Conservation (phyloP, 2,797 vertebrate species). For the Anabas testudineus region DNA sequence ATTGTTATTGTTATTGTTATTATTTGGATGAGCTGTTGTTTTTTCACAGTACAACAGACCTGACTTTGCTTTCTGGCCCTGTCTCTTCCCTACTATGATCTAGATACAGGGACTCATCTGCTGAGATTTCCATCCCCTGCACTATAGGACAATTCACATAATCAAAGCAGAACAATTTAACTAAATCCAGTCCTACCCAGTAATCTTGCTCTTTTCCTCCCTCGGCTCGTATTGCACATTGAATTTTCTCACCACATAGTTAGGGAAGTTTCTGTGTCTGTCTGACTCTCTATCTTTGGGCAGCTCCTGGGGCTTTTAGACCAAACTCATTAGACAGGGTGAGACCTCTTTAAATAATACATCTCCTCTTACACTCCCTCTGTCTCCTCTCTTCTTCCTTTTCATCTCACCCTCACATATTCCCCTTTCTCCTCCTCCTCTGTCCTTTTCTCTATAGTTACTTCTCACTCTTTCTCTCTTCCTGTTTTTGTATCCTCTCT, state of each 20-base stretch:
- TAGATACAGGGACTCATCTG: conserved; percentile 27
- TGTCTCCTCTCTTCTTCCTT: conserved; percentile 65
- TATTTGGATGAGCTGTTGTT: neutral
- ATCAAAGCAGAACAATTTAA: conserved; percentile 45
- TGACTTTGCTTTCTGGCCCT: neutral
- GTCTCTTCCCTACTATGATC: conserved; percentile 6
- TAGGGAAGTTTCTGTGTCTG: conserved; percentile 67
- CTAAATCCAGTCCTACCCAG: conserved; percentile 39
- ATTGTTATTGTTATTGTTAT: no score
- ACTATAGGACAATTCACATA: conserved; percentile 34
- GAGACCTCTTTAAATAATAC: conserved; percentile 90
- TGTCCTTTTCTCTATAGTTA: conserved; percentile 54
- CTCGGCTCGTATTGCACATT: conserved; percentile 48
- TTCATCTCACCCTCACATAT: conserved; percentile 31
- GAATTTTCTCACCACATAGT: conserved; percentile 69
- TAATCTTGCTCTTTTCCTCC: conserved; percentile 38
- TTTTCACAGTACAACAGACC: neutral
- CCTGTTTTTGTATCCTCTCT: conserved; percentile 9
- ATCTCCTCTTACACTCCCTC: conserved; percentile 77
- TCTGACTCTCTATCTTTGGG: conserved; percentile 73
- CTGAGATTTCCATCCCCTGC: conserved; percentile 18
- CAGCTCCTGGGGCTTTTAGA: conserved; percentile 83
- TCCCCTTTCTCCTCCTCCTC: conserved; percentile 23
- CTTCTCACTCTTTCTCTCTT: conserved; percentile 27
- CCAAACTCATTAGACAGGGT: conserved; percentile 87